Base-by-base conservation (phyloP, 2,888 invertebrate species). In the Oegoconia quadripuncta region DNA sequence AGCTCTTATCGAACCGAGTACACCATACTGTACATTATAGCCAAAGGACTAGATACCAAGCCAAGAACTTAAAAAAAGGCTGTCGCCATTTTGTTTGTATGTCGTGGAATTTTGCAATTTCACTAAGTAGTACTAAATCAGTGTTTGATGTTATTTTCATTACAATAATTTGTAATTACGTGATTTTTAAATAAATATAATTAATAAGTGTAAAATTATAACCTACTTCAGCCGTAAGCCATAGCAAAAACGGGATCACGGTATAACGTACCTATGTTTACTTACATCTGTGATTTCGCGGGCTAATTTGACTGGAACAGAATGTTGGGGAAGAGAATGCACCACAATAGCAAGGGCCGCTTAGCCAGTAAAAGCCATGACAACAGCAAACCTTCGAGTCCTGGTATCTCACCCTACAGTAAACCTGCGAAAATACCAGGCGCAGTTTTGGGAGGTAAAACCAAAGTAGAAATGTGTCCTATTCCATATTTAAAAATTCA, bases 401-500 rank as follows among this genome's bases (percentile, higher is more conserved):
- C 89, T 7, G 86, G 88, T 18, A 67, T 86, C 32, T 81, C 87
- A 3, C 84, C 88, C 0, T 83, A 86, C 40, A 80, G 69, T 36
- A 88, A 88, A 56, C 83, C 87, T 34, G 65, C 87, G 2, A 88
- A 88, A 60, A 71, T 84, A 52, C 79, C 84, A 17, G 75, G 82
- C 32, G 53, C 74, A 3, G 68, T 83, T 22, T 79, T 80, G 25
- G 73, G 74, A 33, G 80, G 80, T 2, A 88, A 84, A 75, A 75
- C 71, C 26, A 83, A 81, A 65, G 72, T 73, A 14, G 88, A 88
- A 42, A 54, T 73, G 41, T 82, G 82, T 48, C 74, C 83, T 3
- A 90, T 91, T 55, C 93, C 94, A 3, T 86, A 92, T 18, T 90
- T 93, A 34, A 92, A 91, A 67, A 90, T 90, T 54, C 88, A 91